Evolutionary conservation across 2,797 vertebrate species (phyloP), one percentile per base, ranked within the genome.

Genomic region (Trachops cirrhosus): DNA sequence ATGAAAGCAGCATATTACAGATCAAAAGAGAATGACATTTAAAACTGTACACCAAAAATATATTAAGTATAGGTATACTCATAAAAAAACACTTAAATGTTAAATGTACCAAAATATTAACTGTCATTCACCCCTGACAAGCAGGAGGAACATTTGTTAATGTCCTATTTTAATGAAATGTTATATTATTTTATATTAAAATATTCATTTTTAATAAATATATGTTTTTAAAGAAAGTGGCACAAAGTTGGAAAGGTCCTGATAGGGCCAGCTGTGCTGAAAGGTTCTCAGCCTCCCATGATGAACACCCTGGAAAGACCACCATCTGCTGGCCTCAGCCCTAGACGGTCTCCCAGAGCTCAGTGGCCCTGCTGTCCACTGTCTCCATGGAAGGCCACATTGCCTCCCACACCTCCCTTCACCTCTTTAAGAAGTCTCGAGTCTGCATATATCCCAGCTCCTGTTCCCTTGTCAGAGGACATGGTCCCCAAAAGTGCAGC

Each of bases 111-210:
- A 57, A 34, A 92, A 77, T 48, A 79, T 21, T 62, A 37, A 86
- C n/a, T 19, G 14, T 9, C 3, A 6, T 50, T 32, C 34, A 59
- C 54, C 26, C 12, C 15, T 32, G 24, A 22, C 9, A 11, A 32
- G 57, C 10, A 3, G 41, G 50, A 87, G 5, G 37, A 8, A 83
- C 44, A 68, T 2, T 75, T 6, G 16, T 57, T 84, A 67, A 64
- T 11, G 22, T 78, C 3, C n/a, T 89, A 18, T n/a, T 44, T 86
- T 95, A 92, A 92, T 94, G 21, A 92, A 89, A 34, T 41, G 18
- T 73, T 71, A 46, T 9, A 37, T 71, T 80, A 19, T 70, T 89
- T 39, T 79, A 19, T 74, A 50, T 74, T 73, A 50, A 73, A 84
- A 39, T 50, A 41, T 34, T 67, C 59, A 75, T 86, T 64, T 59